A percentile compares a stretch with the other conserved stretches of the same genome.
These are phyloP conservation scores for Notospermus geniculatus DNA, from an alignment of 1,140 invertebrate genomes.

Conservation along the genomic window DNA sequence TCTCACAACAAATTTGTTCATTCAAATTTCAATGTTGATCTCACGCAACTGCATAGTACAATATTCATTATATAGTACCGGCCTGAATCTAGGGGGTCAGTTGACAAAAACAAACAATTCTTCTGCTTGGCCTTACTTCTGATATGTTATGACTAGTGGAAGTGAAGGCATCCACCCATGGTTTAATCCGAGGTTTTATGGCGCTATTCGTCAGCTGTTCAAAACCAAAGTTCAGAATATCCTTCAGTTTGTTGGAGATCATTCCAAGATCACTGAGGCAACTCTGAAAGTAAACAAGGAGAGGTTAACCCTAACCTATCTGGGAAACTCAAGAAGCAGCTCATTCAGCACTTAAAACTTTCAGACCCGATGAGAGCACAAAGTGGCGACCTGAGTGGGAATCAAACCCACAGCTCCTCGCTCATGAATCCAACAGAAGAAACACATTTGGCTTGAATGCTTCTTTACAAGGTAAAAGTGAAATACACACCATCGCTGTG, in stretches of 20 bases:
- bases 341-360: too few species aligned
- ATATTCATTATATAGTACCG: too few species aligned
- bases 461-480: too few species aligned
- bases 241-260: slow-evolving; percentile 72
- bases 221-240: slow-evolving; percentile 80
- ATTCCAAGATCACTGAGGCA: slow-evolving; percentile 70
- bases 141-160: slow-evolving; percentile 76
- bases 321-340: too few species aligned
- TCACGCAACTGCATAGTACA: too few species aligned
- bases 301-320: neutral
- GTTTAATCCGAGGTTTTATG: slow-evolving; percentile 82
- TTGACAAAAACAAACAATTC: too few species aligned
- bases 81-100: too few species aligned
- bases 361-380: neutral
- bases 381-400: neutral
- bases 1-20: too few species aligned
- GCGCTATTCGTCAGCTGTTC: slow-evolving; percentile 78
- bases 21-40: too few species aligned
- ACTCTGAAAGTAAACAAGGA: slow-evolving; percentile 45
- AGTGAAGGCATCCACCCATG: slow-evolving; percentile 80
- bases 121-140: slow-evolving; percentile 72
- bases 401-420: neutral
- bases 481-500: too few species aligned
- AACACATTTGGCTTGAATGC: too few species aligned
- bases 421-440: neutral